Evolutionary conservation across 2,113 vertebrate genomes (phyloP).

Genomic region (Rafetus swinhoei): DNA sequence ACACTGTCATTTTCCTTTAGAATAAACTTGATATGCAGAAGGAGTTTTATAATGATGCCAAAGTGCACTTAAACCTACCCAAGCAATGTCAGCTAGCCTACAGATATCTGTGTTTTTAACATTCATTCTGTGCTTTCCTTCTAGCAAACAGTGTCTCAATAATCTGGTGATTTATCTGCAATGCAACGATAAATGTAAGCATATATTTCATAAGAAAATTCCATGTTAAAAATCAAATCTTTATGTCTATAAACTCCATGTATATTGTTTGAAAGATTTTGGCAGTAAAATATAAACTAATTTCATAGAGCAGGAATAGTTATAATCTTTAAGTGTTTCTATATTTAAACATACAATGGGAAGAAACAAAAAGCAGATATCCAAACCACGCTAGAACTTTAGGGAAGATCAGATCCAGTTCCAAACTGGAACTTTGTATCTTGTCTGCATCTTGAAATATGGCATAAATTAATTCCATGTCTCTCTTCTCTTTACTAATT

Average conservation of each 20-base stretch:
- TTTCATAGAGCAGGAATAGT: background rate
- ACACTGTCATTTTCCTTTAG: background rate
- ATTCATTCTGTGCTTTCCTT: constrained; percentile 63
- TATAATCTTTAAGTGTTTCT: constrained; percentile 16
- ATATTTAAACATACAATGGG: background rate
- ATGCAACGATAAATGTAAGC: constrained; percentile 88
- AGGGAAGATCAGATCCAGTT: background rate
- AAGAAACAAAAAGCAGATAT: background rate
- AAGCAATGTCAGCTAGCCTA: background rate
- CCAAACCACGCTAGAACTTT: background rate
- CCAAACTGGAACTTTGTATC: background rate
- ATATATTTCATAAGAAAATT: background rate
- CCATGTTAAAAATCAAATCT: background rate
- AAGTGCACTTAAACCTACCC: background rate
- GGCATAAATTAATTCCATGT: background rate
- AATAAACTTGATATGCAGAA: background rate
- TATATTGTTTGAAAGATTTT: constrained; percentile 28
- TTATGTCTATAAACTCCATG: constrained; percentile 37
- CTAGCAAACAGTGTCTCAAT: constrained; percentile 82
- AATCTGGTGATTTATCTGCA: constrained; percentile 79
- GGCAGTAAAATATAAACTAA: background rate
- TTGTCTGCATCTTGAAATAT: constrained; percentile 21
- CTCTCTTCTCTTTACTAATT: background rate
- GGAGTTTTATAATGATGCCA: rapidly evolving
- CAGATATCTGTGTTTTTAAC: constrained; percentile 22